phyloP scores from a whole-genome alignment of 2,888 invertebrate species.

The Stegophylla sp. region DNA sequence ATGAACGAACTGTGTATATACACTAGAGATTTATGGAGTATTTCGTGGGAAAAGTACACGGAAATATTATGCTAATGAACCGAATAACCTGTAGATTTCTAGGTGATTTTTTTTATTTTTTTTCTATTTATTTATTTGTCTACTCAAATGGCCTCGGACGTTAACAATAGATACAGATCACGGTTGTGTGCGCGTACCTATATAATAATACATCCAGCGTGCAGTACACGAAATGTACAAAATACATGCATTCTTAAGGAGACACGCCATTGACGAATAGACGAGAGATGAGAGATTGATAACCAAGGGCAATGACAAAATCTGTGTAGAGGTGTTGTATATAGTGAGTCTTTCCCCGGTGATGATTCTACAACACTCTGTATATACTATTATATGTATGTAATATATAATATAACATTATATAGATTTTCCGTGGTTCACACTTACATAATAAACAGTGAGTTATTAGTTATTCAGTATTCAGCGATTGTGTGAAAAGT shows the following conservation, averaged over 20 bases:
- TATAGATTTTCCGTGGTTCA: no score
- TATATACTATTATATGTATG: background rate
- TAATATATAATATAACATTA: no score
- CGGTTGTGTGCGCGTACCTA: background rate
- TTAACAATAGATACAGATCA: constrained; percentile 47
- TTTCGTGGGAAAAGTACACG: constrained; percentile 56
- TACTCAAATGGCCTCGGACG: constrained; percentile 41
- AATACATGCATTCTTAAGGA: background rate
- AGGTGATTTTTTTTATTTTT: constrained; percentile 39
- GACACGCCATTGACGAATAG: background rate
- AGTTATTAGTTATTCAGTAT: no score
- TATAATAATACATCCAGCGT: background rate
- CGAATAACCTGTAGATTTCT: constrained; percentile 49
- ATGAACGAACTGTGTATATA: constrained; percentile 7
- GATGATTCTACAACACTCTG: background rate
- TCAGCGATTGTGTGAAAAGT: background rate
- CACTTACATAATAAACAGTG: background rate
- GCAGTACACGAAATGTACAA: background rate
- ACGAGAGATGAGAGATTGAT: background rate
- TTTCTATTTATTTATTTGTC: constrained; percentile 52
- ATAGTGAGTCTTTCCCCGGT: background rate
- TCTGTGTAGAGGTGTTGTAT: background rate
- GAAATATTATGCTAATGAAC: constrained; percentile 55
- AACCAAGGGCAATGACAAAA: background rate
- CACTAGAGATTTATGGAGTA: constrained; percentile 41